These are phyloP conservation scores for Spea multiplicata DNA, from an alignment of 2,113 vertebrate genomes.

Conservation along the genomic window DNA sequence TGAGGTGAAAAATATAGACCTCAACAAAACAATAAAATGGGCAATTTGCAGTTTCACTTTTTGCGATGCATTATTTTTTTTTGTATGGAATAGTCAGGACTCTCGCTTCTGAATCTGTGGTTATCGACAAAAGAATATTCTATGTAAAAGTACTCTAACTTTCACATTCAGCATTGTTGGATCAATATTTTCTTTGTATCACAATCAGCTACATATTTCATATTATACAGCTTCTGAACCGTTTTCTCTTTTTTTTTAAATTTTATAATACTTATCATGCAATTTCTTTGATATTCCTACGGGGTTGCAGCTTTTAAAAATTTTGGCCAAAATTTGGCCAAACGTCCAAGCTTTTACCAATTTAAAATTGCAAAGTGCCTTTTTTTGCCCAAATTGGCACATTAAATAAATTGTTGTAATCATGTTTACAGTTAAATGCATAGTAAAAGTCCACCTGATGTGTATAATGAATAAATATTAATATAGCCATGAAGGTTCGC, in stretches of 20 bases:
- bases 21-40: conserved; percentile 6
- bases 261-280: neutral
- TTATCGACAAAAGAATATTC: conserved; percentile 31
- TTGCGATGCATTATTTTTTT: conserved; percentile 20
- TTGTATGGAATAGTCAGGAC: conserved; percentile 13
- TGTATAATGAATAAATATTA: no score
- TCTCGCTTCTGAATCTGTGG: neutral
- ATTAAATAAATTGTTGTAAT: no score
- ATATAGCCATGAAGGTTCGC: no score
- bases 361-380: conserved; percentile 1
- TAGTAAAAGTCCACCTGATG: no score
- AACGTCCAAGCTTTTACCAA: no score
- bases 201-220: neutral
- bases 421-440: no score
- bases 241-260: neutral
- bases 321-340: no score
- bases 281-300: neutral
- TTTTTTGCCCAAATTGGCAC: neutral
- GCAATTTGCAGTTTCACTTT: conserved; percentile 19
- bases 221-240: neutral
- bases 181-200: conserved; percentile 32
- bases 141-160: neutral
- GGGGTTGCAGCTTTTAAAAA: neutral
- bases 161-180: neutral
- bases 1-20: conserved; percentile 8